These are phyloP conservation scores for Pomatorhinus ruficollis DNA, from an alignment of 2,113 vertebrate genomes.

Conservation along the genomic window DNA sequence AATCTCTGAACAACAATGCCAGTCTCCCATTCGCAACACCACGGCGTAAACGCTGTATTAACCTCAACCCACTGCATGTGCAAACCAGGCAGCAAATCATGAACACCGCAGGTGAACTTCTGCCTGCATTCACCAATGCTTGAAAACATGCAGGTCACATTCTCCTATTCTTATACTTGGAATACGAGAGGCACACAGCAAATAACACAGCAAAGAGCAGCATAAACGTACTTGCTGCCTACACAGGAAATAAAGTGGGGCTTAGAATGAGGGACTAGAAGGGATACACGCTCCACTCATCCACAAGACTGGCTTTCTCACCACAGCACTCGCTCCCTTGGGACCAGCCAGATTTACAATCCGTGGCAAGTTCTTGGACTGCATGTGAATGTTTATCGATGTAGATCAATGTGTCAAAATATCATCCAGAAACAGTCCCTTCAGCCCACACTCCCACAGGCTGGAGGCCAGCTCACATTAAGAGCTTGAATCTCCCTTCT, in stretches of 20 bases:
- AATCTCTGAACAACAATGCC: neutral
- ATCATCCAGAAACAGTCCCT: neutral
- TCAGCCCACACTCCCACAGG: neutral
- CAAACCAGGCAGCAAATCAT: neutral
- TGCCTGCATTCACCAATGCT: neutral
- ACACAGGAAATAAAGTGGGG: neutral
- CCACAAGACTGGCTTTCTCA: neutral
- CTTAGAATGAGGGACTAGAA: neutral
- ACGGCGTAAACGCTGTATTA: accelerated
- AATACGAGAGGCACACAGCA: neutral
- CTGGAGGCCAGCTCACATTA: neutral
- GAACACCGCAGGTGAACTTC: neutral
- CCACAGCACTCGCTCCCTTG: neutral
- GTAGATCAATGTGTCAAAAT: neutral
- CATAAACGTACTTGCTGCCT: accelerated
- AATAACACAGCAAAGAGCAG: neutral
- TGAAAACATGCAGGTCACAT: neutral
- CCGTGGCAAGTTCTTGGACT: neutral
- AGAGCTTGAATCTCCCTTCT: neutral
- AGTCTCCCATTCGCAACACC: accelerated
- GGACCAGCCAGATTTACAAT: neutral
- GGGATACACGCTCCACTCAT: neutral
- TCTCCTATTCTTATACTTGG: neutral
- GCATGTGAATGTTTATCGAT: neutral
- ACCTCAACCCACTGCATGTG: neutral